Conservation (phyloP, 1,140 invertebrate genomes). For the Chelonus insularis region DNA sequence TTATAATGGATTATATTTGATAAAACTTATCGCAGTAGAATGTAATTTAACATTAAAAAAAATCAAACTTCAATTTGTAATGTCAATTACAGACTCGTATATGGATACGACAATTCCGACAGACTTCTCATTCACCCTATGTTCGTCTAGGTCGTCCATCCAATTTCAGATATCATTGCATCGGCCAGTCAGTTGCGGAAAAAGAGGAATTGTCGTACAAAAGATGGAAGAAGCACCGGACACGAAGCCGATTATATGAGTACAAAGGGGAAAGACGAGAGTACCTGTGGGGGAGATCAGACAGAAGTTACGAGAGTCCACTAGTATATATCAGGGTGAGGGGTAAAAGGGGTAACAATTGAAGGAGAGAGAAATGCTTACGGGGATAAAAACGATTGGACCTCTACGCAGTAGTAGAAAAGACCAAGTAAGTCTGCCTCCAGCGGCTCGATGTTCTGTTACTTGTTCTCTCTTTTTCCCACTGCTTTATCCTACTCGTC, state of each 20-base stretch:
- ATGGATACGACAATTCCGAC: not conserved
- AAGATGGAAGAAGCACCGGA: constrained; percentile 22
- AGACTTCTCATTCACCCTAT: not conserved
- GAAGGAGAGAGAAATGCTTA: not conserved
- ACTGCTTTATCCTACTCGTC: constrained; percentile 32
- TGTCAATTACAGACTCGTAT: not conserved
- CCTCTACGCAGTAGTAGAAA: constrained; percentile 16
- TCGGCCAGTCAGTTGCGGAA: not conserved
- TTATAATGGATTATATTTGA: too few relatives aligned
- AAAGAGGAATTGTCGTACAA: constrained; percentile 19
- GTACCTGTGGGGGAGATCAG: constrained; percentile 26
- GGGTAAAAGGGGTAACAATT: constrained; percentile 14
- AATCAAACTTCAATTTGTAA: not conserved
- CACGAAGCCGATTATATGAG: constrained; percentile 27
- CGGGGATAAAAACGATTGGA: not conserved
- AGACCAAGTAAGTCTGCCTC: constrained; percentile 48
- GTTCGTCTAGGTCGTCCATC: constrained; percentile 5
- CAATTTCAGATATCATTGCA: constrained; percentile 6
- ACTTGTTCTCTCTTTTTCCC: constrained; percentile 11
- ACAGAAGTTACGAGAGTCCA: constrained; percentile 22
- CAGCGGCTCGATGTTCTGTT: constrained; percentile 23
- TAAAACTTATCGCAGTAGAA: too few relatives aligned
- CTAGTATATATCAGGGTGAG: constrained; percentile 21
- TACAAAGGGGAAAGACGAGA: constrained; percentile 31
- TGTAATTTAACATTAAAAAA: not conserved